Base-by-base conservation (phyloP, 2,113 vertebrate species). In the Phyllopteryx taeniolatus region DNA sequence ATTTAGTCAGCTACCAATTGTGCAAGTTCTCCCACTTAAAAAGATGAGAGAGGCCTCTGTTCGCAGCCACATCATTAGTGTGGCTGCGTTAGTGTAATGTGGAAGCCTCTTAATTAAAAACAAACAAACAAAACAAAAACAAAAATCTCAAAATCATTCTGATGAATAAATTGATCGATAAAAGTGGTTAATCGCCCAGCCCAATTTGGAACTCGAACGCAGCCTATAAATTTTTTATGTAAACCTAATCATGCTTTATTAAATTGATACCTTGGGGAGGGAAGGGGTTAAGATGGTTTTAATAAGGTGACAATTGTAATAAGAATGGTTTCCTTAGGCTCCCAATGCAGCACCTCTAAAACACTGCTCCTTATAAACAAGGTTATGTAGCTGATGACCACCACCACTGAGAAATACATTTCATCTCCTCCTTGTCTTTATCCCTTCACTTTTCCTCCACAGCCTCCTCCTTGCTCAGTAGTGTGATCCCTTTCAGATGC, bases 221-320 rank as follows among this genome's bases (percentile, higher is more conserved):
- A 39, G 35, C 35, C 35, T 39, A 39, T 53, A 53, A 2, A 17
- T 53, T 53, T 53, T 17, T 19, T 6, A 72, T 82, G 64, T 86
- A 91, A 92, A 92, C 89, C 83, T 85, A 89, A 90, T 90, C 85
- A 82, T 83, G 86, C 81, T 85, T 89, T 91, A 92, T 92, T 91
- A 93, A 90, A 85, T 70, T 59, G 81, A 77, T 78, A 87, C 91
- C 90, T 83, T 88, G 60, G 91, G 90, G 91, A 92, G 89, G 78
- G 77, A 56, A 79, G 85, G 90, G 91, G 91, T 93, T 93, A 91
- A 90, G 88, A 90, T 87, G 90, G 86, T 84, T 89, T 87, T 93
- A 92, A 93, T 93, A 89, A 94, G 92, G 90, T 92, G 90, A 91
- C 83, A 85, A 80, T 89, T 93, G 88, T 93, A 92, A 91, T 92